Evolutionary conservation across 2,113 vertebrate species (phyloP), one percentile per base, ranked within the genome.

Genomic region (Oreochromis niloticus): DNA sequence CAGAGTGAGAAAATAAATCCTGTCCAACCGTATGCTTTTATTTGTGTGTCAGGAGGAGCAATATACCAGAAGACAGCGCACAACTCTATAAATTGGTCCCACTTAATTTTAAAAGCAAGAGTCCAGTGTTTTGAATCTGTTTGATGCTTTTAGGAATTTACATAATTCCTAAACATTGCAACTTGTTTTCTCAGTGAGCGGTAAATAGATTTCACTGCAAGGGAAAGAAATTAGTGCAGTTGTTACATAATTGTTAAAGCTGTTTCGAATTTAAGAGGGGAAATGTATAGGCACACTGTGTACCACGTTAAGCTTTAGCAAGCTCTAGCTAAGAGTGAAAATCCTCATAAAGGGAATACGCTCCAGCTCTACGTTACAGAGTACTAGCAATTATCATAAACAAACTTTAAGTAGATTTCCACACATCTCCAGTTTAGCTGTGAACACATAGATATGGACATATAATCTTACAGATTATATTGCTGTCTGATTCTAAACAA

Each of bases 221-320:
- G 48, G 85, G 63, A 88, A 87, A 80, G 1, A 87, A 92, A 91
- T 87, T 54, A 80, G 50, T 43, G 57, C 46, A 79, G 63, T 75
- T 84, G 71, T 94, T 95, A 84, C 14, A 59, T 94, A 93, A 95
- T 90, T 91, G 90, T 93, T 89, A 88, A 94, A 89, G 78, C 87
- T 80, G 81, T 89, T 86, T 85, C 66, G 55, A 86, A 92, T 81
- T 81, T 81, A 90, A 83, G 80, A 66, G 75, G n/a, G 50, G 27
- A 84, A 88, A 94, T 90, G 75, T 91, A 92, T 91, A 90, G 84
- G 86, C 87, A 89, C 88, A 78, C 43, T 71, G 84, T 90, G 87
- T 85, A 56, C 83, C 7, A n/a, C 9, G 84, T 89, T 91, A 90
- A 90, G 88, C 90, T 90, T 85, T 9, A 73, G 71, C 48, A 46